Conservation (phyloP, 2,797 vertebrate genomes). For the Nyctalus aviator region DNA sequence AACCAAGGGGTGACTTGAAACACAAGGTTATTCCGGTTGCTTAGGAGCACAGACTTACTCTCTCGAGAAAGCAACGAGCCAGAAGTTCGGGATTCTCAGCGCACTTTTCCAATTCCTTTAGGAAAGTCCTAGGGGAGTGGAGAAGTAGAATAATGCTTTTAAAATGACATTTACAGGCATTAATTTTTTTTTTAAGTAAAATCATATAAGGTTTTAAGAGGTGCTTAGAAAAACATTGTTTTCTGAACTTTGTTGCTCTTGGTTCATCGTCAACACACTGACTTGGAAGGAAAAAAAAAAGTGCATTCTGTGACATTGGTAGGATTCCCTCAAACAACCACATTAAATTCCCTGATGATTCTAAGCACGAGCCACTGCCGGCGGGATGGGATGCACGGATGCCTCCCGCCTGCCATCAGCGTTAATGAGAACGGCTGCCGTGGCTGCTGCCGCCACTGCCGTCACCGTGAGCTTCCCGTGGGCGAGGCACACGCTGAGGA, state of each 20-base stretch:
- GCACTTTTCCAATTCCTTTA: constrained; percentile 95
- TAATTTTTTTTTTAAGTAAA: background rate
- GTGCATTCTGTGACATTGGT: background rate
- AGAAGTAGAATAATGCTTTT: constrained; percentile 42
- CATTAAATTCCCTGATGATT: background rate
- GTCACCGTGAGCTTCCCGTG: background rate
- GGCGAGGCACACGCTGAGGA: background rate
- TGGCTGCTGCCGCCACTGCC: background rate
- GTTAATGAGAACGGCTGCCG: background rate
- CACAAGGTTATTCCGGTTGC: background rate
- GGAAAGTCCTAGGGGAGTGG: constrained; percentile 91
- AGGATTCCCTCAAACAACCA: background rate
- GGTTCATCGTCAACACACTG: background rate
- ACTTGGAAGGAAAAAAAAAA: constrained; percentile 11
- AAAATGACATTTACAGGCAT: background rate
- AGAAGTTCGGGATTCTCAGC: constrained; percentile 94
- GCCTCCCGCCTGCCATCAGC: background rate
- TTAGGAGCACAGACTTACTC: constrained; percentile 89
- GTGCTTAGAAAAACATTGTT: constrained; percentile 30
- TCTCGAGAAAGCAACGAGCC: constrained; percentile 95
- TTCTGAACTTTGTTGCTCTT: background rate
- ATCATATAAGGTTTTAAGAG: constrained; percentile 17
- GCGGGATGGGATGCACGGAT: background rate
- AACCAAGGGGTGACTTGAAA: constrained; percentile 14
- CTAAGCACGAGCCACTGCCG: background rate